A percentile compares a stretch with the other conserved stretches of the same genome.
Conservation (phyloP, 2,113 vertebrate species). For the Tamias sibiricus region DNA sequence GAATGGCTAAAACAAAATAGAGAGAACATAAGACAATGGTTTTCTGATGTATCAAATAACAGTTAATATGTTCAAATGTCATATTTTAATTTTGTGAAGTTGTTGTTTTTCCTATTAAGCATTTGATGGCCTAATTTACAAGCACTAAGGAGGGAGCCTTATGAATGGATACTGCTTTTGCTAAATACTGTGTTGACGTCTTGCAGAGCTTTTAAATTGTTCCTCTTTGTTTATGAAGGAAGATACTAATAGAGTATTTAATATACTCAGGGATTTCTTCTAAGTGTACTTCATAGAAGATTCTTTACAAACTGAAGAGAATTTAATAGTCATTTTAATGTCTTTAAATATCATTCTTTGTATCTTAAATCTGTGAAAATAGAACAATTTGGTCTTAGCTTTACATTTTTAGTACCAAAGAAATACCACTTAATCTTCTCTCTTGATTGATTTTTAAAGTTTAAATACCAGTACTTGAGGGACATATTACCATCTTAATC, state of each 20-base stretch:
- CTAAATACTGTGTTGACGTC: constrained; percentile 60
- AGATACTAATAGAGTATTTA: constrained; percentile 66
- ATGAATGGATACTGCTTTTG: background rate
- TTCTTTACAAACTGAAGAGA: constrained; percentile 77
- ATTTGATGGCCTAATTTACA: constrained; percentile 40
- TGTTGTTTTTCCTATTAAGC: constrained; percentile 50
- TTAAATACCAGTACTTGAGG: constrained; percentile 78
- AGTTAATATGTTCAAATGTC: constrained; percentile 29
- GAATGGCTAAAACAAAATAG: constrained; percentile 90
- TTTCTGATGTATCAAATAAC: constrained; percentile 60
- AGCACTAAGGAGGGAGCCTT: constrained; percentile 6
- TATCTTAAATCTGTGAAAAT: constrained; percentile 82
- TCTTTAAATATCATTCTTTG: constrained; percentile 75
- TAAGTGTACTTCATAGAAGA: constrained; percentile 69
- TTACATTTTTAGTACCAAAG: constrained; percentile 78
- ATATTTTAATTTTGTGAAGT: background rate
- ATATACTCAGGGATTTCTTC: constrained; percentile 86
- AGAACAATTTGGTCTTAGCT: constrained; percentile 74
- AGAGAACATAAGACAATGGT: constrained; percentile 88
- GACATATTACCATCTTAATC: constrained; percentile 79
- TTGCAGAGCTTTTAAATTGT: constrained; percentile 66
- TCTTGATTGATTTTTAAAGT: constrained; percentile 83
- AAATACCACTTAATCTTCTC: constrained; percentile 82
- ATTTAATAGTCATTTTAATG: constrained; percentile 74
- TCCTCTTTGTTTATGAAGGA: constrained; percentile 73